Evolutionary conservation across 1,140 invertebrate genomes (phyloP), one percentile per base, ranked within the genome.

Genomic region (Platorchestia sp.): DNA sequence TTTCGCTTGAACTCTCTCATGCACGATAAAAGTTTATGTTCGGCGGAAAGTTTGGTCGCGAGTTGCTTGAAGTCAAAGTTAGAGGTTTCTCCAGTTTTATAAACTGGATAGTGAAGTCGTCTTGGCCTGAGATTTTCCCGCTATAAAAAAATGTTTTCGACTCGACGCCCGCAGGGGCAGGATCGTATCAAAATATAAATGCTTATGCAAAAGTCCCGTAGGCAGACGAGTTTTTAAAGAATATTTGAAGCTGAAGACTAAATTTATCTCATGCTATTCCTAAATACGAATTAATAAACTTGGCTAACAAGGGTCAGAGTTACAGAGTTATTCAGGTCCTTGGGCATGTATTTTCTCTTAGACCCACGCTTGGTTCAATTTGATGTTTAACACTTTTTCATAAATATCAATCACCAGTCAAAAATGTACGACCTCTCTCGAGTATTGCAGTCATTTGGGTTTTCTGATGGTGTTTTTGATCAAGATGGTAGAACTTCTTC

Each of bases 21-120:
- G 41, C 41, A 44, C 87, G 87, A 89, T 89, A 89, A 89, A 89
- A 89, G 87, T 89, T 89, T 44, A 42, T 89, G 86, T 89, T 41
- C 41, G 43, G n/a, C 14, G 5, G 43, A 89, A 89, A 89, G 87
- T 89, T 89, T 42, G 87, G n/a, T 89, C 41, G 87, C 87, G 87
- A 89, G 87, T 44, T 89, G 41, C 87, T 89, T 75, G 59, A 75
- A 75, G 27, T 75, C 27, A 75, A 75, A 75, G 59, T 75, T 75
- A 75, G 59, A 75, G 59, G 59, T 75, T 75, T 75, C 59, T 75
- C 59, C 59, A 10, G 59, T 75, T 75, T 22, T 75, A 75, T 75
- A 27, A 75, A 75, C 59, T 36, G 59, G 59, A 36, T 75, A 14
- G 10, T 14, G 59, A 36, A 51, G 47, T 51, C 47, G 47, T 51